Evolutionary conservation across 2,113 vertebrate genomes (phyloP).

Genomic region (Spizaetus ornatus): DNA sequence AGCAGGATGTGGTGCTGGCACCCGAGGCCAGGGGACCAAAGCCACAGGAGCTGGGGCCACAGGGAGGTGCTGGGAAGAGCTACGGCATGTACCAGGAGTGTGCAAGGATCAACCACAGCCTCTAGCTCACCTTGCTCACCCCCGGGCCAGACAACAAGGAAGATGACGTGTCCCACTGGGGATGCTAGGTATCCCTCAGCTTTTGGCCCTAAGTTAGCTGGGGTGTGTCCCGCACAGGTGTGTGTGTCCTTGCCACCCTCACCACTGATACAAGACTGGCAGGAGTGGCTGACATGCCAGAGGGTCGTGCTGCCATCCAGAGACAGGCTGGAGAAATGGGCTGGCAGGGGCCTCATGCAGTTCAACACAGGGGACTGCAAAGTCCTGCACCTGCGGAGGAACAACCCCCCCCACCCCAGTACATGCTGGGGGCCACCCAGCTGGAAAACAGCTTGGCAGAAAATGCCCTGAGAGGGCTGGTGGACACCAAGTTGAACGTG

Average conservation of each 20-base stretch:
- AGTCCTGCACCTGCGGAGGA: background rate
- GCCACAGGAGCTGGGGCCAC: background rate
- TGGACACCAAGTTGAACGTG: background rate
- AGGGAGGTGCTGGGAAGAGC: background rate
- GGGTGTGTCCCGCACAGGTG: background rate
- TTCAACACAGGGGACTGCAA: no score
- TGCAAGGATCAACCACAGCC: background rate
- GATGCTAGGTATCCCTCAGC: background rate
- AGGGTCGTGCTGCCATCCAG: background rate
- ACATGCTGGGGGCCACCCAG: background rate
- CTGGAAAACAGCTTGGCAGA: background rate
- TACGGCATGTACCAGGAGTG: accelerated
- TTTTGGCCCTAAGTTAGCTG: background rate
- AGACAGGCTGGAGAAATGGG: background rate
- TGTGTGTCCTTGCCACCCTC: background rate
- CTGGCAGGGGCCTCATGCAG: accelerated
- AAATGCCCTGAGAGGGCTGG: background rate
- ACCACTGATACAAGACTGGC: no score
- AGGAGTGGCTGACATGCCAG: background rate
- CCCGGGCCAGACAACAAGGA: background rate
- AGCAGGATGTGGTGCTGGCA: background rate
- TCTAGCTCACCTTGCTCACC: background rate
- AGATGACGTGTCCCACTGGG: background rate
- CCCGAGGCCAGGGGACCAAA: accelerated
- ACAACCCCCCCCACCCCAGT: background rate